Evolutionary conservation across 2,888 invertebrate genomes (phyloP).

Genomic region (Eilema depressum): DNA sequence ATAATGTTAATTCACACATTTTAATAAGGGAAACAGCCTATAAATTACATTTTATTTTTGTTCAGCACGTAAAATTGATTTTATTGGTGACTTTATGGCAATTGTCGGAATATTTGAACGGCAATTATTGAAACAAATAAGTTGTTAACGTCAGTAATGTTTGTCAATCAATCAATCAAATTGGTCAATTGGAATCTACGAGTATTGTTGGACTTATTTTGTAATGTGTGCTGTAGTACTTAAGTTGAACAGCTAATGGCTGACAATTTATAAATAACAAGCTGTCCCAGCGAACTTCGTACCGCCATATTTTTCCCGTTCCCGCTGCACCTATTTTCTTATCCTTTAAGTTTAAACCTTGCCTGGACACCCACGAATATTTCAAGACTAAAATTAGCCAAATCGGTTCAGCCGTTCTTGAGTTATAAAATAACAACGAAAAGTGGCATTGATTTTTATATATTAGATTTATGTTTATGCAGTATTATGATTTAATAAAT

Average conservation of each 20-base stretch:
- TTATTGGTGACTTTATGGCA: slow-evolving; percentile 36
- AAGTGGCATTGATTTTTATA: no score
- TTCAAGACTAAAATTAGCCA: no score
- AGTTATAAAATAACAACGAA: no score
- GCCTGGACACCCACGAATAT: no score
- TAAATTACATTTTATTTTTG: slow-evolving; percentile 47
- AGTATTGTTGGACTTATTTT: no score
- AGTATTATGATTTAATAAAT: not conserved
- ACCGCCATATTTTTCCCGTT: no score
- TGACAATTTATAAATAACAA: slow-evolving; percentile 1
- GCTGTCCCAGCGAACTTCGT: no score
- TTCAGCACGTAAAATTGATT: slow-evolving; percentile 31
- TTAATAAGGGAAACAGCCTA: slow-evolving; percentile 47
- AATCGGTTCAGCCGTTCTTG: no score
- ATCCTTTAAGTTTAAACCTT: no score
- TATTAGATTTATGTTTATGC: slow-evolving; percentile 15
- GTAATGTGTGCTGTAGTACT: no score
- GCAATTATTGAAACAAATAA: slow-evolving; percentile 26
- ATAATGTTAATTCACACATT: slow-evolving; percentile 49
- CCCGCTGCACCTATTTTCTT: no score
- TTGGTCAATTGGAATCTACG: not conserved
- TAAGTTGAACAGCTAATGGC: no score
- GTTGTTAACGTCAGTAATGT: slow-evolving; percentile 19
- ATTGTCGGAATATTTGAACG: slow-evolving; percentile 22
- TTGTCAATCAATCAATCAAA: not conserved